Percentiles rank a stretch among this genome's conserved stretches.
These are phyloP conservation scores for Apocrypta bakeri DNA, from an alignment of 1,140 invertebrate species.

Conservation along the genomic window DNA sequence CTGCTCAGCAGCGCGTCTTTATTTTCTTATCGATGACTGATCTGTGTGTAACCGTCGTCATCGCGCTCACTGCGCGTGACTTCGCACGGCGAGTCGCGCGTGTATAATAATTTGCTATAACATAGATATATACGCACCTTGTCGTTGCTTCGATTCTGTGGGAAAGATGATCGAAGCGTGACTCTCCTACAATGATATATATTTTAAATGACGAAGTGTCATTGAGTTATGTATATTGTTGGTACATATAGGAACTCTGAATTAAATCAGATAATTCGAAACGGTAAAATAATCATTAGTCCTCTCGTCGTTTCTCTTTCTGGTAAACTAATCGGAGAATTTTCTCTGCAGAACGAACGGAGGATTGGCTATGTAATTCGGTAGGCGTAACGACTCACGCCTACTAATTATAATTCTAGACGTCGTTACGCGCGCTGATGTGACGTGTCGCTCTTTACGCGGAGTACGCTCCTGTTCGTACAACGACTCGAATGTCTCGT, in stretches of 20 bases:
- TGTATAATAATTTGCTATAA: background rate
- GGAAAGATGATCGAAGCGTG: conserved; percentile 49
- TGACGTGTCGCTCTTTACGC: conserved; percentile 45
- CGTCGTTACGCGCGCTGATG: conserved; percentile 62
- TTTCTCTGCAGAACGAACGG: background rate
- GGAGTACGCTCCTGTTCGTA: background rate
- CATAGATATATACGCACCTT: background rate
- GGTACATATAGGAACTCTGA: no score
- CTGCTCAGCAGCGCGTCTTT: conserved; percentile 58
- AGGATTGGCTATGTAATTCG: conserved; percentile 61
- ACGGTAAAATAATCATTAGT: background rate
- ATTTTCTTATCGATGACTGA: conserved; percentile 71
- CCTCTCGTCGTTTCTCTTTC: background rate
- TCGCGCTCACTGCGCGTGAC: conserved; percentile 52
- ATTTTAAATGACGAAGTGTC: background rate
- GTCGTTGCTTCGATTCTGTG: conserved; percentile 34
- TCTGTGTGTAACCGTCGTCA: conserved; percentile 67
- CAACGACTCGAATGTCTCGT: background rate
- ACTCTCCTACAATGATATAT: conserved; percentile 26
- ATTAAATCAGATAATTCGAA: background rate
- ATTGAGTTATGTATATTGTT: no score
- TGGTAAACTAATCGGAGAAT: background rate
- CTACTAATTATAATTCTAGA: conserved; percentile 73
- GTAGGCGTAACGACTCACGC: conserved; percentile 70
- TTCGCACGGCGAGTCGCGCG: conserved; percentile 32